Percentiles rank a stretch among this genome's conserved stretches.
phyloP scores from a whole-genome alignment of 2,888 invertebrate species.

The Tipula unca region DNA sequence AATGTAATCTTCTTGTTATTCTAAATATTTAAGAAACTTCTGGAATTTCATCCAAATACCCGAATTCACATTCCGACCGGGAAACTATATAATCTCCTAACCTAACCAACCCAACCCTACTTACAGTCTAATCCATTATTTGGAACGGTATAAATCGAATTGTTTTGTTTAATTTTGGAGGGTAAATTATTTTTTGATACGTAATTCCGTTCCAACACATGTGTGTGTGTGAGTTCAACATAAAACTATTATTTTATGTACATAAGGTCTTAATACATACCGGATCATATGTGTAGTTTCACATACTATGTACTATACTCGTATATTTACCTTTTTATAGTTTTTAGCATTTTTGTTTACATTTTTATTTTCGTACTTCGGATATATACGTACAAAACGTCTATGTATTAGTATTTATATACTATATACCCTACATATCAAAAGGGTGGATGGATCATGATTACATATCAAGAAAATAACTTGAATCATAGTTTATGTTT shows the following conservation, averaged over 20 bases:
- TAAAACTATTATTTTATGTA: background rate
- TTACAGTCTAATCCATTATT: background rate
- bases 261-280: background rate
- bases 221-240: too few relatives aligned
- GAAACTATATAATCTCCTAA: background rate
- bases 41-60: background rate
- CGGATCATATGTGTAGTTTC: background rate
- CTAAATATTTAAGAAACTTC: too few relatives aligned
- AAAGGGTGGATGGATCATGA: background rate
- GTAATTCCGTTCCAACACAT: constrained; percentile 76
- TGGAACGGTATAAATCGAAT: background rate
- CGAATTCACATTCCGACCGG: background rate
- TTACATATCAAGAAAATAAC: background rate
- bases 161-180: constrained; percentile 14
- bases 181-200: constrained; percentile 10
- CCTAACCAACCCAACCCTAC: background rate
- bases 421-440: background rate
- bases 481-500: background rate
- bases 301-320: background rate
- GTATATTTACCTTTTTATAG: background rate
- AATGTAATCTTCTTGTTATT: too few relatives aligned
- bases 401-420: background rate
- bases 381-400: too few relatives aligned
- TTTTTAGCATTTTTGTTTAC: background rate
- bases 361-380: background rate